Evolutionary conservation across 2,888 invertebrate species (phyloP).

Genomic region (Epicampocera succincta): DNA sequence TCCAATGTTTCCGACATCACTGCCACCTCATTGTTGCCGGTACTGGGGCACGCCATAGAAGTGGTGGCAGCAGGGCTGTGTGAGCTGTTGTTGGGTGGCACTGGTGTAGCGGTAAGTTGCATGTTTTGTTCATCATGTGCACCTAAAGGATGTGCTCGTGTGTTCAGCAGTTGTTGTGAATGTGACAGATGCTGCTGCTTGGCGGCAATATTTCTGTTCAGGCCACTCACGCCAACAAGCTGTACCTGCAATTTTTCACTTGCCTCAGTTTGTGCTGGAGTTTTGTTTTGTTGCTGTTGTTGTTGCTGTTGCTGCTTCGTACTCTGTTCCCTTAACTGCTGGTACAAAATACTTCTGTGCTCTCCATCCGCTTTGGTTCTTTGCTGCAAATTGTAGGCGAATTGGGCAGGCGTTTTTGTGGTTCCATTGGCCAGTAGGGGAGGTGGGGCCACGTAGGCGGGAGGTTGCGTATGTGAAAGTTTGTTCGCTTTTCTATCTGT

Average conservation of each 20-base stretch:
- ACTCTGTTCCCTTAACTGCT: conserved; percentile 71
- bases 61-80: neutral
- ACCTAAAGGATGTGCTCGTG: conserved; percentile 74
- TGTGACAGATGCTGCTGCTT: conserved; percentile 62
- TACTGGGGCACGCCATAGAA: neutral
- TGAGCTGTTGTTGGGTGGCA: conserved; percentile 21
- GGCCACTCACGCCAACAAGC: neutral
- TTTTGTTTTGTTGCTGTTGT: conserved; percentile 55
- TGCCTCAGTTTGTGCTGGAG: conserved; percentile 44
- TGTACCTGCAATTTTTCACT: conserved; percentile 68
- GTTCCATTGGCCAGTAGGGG: conserved; percentile 51
- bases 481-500: conserved; percentile 55
- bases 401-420: conserved; percentile 68
- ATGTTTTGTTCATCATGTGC: conserved; percentile 56
- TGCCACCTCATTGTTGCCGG: neutral
- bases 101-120: conserved; percentile 5
- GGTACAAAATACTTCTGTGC: conserved; percentile 71
- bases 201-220: conserved; percentile 47
- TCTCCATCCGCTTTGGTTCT: conserved; percentile 77
- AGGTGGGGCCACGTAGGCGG: conserved; percentile 71
- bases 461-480: conserved; percentile 64
- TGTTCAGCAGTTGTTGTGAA: conserved; percentile 15
- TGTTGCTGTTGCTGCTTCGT: conserved; percentile 67
- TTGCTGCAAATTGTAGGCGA: conserved; percentile 73
- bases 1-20: conserved; percentile 38